Conservation (phyloP, 2,797 vertebrate species). For the Pogonophryne albipinna region DNA sequence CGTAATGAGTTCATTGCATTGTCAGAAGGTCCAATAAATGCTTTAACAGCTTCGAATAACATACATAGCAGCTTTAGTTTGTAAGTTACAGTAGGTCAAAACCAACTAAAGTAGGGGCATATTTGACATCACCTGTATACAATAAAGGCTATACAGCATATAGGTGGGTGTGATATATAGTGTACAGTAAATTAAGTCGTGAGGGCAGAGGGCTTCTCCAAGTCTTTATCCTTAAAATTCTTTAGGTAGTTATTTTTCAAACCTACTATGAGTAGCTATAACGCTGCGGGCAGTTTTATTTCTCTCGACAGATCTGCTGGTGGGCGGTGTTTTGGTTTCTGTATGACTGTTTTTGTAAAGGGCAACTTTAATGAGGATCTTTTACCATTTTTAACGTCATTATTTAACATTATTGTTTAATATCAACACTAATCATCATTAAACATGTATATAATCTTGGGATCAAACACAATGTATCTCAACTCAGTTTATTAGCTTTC, state of each 20-base stretch:
- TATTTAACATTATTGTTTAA: constrained; percentile 7
- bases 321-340: neutral
- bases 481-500: neutral
- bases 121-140: neutral
- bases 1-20: neutral
- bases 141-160: neutral
- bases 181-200: neutral
- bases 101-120: neutral
- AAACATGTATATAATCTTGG: neutral
- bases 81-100: neutral
- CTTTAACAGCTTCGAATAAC: neutral
- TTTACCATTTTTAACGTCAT: neutral
- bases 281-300: constrained; percentile 9
- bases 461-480: neutral
- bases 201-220: constrained; percentile 3
- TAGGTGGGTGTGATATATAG: neutral
- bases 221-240: neutral
- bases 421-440: neutral
- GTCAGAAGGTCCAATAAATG: neutral
- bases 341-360: neutral
- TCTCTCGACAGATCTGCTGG: constrained; percentile 3
- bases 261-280: neutral
- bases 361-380: neutral
- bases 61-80: neutral
- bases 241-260: constrained; percentile 3